phyloP scores from a whole-genome alignment of 2,113 vertebrate species.

The Stigmatopora argus region DNA sequence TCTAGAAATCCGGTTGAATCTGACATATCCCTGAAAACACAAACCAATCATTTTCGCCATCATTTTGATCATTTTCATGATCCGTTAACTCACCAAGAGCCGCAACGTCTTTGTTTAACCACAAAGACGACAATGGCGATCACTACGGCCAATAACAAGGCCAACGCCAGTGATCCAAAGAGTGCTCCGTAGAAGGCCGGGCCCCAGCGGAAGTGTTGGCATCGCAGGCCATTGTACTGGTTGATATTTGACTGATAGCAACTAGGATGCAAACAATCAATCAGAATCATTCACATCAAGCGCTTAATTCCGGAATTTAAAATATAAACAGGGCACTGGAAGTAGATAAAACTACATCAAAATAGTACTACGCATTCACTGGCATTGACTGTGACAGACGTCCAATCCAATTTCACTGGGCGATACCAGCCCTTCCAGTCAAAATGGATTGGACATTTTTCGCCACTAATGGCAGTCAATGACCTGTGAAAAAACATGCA shows the following conservation, averaged over 20 bases:
- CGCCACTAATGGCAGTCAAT: no score
- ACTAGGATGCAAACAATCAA: not conserved
- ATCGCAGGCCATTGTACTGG: slow-evolving; percentile 56
- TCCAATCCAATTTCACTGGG: no score
- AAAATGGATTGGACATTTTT: no score
- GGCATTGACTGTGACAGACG: no score
- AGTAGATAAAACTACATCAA: no score
- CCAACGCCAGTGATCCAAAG: slow-evolving; percentile 61
- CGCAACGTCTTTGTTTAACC: slow-evolving; percentile 19
- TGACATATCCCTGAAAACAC: slow-evolving; percentile 24
- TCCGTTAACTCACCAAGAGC: slow-evolving; percentile 38
- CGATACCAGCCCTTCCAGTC: no score
- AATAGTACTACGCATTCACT: no score
- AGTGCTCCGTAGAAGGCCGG: slow-evolving; percentile 66
- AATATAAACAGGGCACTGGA: no score
- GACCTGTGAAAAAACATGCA: no score
- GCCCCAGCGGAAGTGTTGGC: slow-evolving; percentile 48
- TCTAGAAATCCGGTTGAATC: slow-evolving; percentile 21
- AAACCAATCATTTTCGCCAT: not conserved
- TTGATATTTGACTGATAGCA: slow-evolving; percentile 47
- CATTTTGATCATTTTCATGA: not conserved
- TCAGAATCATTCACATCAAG: no score
- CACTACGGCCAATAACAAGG: slow-evolving; percentile 42
- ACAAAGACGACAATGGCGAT: slow-evolving; percentile 34
- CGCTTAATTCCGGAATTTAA: no score